Percentiles rank a stretch among this genome's conserved stretches.
Evolutionary conservation across 1,140 invertebrate species (phyloP).

Genomic region (Ladona fulva): DNA sequence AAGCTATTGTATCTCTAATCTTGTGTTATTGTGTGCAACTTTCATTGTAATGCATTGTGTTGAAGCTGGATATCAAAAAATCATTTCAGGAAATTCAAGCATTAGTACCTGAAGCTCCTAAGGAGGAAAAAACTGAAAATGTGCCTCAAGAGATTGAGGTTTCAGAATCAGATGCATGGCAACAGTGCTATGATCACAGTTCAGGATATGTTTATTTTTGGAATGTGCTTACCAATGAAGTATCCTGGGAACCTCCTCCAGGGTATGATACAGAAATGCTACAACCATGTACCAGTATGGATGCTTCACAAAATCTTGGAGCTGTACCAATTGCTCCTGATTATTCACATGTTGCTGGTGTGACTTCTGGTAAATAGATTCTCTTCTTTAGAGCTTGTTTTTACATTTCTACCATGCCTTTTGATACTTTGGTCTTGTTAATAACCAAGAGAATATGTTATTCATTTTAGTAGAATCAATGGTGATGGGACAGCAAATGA

Average conservation of each 20-base stretch:
- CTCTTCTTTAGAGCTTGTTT: too few species aligned
- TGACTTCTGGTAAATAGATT: neutral
- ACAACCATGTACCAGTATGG: neutral
- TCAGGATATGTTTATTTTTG: constrained; percentile 65
- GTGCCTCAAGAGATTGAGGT: neutral
- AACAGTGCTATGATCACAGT: constrained; percentile 57
- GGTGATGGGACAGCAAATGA: neutral
- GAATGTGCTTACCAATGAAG: constrained; percentile 59
- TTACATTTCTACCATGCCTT: too few species aligned
- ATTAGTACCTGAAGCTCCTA: neutral
- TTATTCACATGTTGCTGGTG: neutral
- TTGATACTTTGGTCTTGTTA: too few species aligned
- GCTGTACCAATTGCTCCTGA: neutral
- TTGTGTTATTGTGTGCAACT: too few species aligned
- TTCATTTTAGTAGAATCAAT: neutral
- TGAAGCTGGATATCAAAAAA: too few species aligned
- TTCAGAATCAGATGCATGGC: constrained; percentile 41
- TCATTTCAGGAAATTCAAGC: neutral
- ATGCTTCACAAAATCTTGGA: neutral
- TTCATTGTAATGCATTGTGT: too few species aligned
- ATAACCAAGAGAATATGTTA: neutral
- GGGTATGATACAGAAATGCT: constrained; percentile 33
- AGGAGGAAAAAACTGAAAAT: neutral
- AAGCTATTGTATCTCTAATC: too few species aligned
- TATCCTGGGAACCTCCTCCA: constrained; percentile 60